These are phyloP conservation scores for Nephrotoma guestfalica DNA, from an alignment of 2,888 invertebrate genomes.

Conservation along the genomic window DNA sequence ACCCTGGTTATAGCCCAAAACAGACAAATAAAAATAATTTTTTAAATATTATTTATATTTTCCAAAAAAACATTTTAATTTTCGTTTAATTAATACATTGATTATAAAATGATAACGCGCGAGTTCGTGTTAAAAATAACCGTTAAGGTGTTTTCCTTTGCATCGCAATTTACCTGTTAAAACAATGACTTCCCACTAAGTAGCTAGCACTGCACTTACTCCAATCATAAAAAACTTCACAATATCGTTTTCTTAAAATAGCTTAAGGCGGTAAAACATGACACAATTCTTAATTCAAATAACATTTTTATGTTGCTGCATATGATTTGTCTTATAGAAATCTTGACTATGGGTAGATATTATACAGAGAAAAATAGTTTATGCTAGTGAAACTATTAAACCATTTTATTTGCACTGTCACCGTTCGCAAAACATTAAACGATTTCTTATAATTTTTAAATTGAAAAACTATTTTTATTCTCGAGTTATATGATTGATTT, in stretches of 20 bases:
- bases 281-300: neutral
- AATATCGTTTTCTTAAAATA: neutral
- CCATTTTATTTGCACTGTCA: neutral
- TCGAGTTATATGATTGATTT: neutral
- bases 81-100: neutral
- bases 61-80: neutral
- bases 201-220: neutral
- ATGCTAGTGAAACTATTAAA: neutral
- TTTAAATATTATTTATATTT: neutral
- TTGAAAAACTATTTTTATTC: neutral
- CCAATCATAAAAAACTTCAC: neutral
- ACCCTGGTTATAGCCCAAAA: neutral
- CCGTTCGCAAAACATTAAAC: neutral
- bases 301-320: neutral
- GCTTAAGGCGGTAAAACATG: neutral
- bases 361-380: neutral
- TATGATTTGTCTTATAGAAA: neutral
- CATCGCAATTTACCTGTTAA: neutral
- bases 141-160: neutral
- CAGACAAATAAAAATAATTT: neutral
- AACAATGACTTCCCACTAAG: neutral
- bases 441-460: neutral
- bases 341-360: neutral
- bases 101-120: neutral
- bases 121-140: neutral